Evolutionary conservation across 2,113 vertebrate species (phyloP).

Genomic region (Amphilophus citrinellus): DNA sequence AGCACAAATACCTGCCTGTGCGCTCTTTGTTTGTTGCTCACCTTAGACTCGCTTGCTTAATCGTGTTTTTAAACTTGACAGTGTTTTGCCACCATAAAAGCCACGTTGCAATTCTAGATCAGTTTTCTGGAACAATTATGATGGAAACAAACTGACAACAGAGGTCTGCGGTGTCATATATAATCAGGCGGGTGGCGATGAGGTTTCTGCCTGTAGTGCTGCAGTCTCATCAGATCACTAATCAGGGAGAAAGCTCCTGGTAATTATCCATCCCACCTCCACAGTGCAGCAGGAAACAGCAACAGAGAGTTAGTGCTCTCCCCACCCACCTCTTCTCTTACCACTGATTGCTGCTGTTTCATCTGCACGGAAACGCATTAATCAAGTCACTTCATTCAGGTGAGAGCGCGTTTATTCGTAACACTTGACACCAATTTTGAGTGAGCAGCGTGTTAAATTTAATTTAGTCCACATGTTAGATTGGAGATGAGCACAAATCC

Average conservation of each 20-base stretch:
- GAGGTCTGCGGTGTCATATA: conserved; percentile 63
- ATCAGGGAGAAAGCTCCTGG: conserved; percentile 61
- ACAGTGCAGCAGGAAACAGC: conserved; percentile 34
- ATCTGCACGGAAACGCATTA: conserved; percentile 43
- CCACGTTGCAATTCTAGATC: conserved; percentile 45
- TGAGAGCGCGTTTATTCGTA: conserved; percentile 46
- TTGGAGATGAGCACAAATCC: conserved; percentile 27
- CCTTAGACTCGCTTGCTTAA: background rate
- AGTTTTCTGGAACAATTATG: conserved; percentile 55
- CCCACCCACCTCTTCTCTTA: conserved; percentile 13
- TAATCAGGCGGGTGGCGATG: conserved; percentile 65
- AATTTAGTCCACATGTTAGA: conserved; percentile 33
- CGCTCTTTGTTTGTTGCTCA: background rate
- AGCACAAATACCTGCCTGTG: no score
- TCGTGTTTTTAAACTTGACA: background rate
- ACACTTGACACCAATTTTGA: conserved; percentile 59
- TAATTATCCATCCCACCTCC: conserved; percentile 67
- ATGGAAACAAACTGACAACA: conserved; percentile 74
- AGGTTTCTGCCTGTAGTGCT: conserved; percentile 28
- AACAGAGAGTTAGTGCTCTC: conserved; percentile 4
- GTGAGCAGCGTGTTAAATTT: conserved; percentile 50
- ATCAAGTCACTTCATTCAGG: conserved; percentile 52
- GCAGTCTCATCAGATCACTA: conserved; percentile 66
- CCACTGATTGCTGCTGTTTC: conserved; percentile 41
- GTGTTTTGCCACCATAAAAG: conserved; percentile 40